Conservation (phyloP, 2,888 invertebrate genomes). For the Acholoe squamosa region DNA sequence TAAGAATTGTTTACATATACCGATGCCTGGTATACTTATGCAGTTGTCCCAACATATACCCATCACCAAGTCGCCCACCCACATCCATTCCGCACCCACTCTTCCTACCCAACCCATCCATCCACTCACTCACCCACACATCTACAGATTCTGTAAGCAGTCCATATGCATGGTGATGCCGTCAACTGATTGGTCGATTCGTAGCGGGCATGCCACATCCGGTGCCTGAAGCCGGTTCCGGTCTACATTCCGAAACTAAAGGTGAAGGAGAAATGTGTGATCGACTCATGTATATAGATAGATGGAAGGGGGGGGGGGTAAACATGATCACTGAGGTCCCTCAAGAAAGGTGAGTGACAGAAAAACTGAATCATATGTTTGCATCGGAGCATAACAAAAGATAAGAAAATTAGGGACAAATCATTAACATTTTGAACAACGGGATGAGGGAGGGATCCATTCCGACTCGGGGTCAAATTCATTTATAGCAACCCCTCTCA, state of each 20-base stretch:
- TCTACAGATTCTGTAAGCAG: not conserved
- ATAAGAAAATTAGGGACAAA: too few relatives aligned
- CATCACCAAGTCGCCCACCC: not conserved
- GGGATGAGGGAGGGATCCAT: too few relatives aligned
- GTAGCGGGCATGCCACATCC: conserved; percentile 16
- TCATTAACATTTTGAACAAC: too few relatives aligned
- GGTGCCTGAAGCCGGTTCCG: conserved; percentile 32
- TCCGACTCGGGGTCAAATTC: too few relatives aligned
- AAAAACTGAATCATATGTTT: too few relatives aligned
- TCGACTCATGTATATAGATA: too few relatives aligned
- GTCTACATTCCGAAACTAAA: not conserved
- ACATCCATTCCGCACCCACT: not conserved
- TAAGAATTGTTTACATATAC: too few relatives aligned
- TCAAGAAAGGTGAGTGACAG: not conserved
- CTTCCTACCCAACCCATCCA: not conserved
- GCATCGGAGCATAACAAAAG: too few relatives aligned
- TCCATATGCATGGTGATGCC: not conserved
- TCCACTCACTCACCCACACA: not conserved
- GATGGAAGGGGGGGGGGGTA: not conserved
- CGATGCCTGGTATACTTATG: too few relatives aligned
- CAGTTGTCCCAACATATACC: too few relatives aligned
- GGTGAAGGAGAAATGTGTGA: too few relatives aligned
- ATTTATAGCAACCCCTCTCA: too few relatives aligned
- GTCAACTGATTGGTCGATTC: conserved; percentile 38
- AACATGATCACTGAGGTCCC: not conserved